Base-by-base conservation (phyloP, 1,140 invertebrate genomes). In the Orius laevigatus region DNA sequence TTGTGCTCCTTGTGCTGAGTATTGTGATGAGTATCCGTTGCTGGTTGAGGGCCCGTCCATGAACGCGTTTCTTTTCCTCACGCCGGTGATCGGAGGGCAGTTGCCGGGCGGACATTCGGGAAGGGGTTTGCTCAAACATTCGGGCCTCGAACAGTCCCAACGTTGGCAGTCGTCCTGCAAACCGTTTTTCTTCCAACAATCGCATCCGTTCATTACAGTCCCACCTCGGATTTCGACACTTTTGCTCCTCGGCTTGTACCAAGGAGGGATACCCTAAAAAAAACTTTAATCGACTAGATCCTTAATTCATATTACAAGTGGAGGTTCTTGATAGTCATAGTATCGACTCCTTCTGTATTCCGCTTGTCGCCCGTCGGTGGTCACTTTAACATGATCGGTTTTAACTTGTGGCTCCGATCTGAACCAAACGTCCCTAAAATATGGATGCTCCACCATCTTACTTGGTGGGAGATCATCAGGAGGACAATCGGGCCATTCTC, bases 101-200 rank as follows among this genome's bases (percentile, higher is more conserved):
- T 11, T 41, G 9, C 44, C 41, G 0, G 77, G 76, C 11, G 65
- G 65, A 58, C 81, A 84, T 15, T 73, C 63, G 0, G 80, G 79
- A 48, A 74, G 72, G 1, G 79, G 71, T 55, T 75, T 68, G 11
- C 70, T 73, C 57, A 79, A 62, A 55, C 80, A 83, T 16, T 73
- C 68, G 0, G 78, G 76, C 40, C 73, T 63, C 51, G 73, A 72
- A 55, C 80, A 83, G 48, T 76, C 70, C 33, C 68, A 72, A 16
- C 80, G 66, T 15, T 73, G 70, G 54, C 80, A 84, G 48, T 78
- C 73, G 57, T 83, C 79, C 60, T 84, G 80, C 4, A 84, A 62
- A 1, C 80, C 80, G 62, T 84, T 82, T n/a, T 77, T 70, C 55
- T 75, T 79, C 41, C 79, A 74, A 56, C 80, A 84, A 50, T 81